Evolutionary conservation across 2,113 vertebrate genomes (phyloP).

Genomic region (Callithrix jacchus): DNA sequence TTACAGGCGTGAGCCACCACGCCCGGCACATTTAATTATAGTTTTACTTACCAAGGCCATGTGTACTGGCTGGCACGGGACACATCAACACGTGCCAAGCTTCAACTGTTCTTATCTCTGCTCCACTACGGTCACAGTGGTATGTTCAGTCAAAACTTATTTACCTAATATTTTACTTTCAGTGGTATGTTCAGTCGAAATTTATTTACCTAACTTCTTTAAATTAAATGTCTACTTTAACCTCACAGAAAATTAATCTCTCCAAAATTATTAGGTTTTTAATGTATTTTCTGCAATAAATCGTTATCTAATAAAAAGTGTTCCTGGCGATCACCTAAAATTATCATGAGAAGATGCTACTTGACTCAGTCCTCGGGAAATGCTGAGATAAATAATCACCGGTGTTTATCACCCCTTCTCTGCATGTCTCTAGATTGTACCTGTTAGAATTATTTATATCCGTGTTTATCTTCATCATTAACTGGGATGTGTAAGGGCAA

Average conservation of each 20-base stretch:
- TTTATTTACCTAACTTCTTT: conserved; percentile 37
- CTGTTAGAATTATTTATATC: conserved; percentile 68
- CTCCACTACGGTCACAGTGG: background rate
- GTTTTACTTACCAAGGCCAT: background rate
- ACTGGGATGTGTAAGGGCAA: conserved; percentile 50
- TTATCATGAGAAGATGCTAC: background rate
- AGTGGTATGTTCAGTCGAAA: background rate
- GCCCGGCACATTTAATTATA: background rate
- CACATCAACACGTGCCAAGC: background rate
- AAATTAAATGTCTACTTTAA: conserved; percentile 58
- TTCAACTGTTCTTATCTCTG: background rate
- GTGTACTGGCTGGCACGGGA: background rate
- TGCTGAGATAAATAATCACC: conserved; percentile 16
- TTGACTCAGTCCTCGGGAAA: conserved; percentile 36
- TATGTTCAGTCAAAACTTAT: background rate
- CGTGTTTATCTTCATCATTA: conserved; percentile 66
- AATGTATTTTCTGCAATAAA: conserved; percentile 47
- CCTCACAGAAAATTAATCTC: conserved; percentile 48
- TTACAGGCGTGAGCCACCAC: too few species aligned
- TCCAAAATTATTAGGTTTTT: conserved; percentile 42
- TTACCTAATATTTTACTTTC: conserved; percentile 12
- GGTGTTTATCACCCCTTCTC: conserved; percentile 36
- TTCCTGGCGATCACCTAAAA: background rate
- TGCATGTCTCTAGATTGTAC: conserved; percentile 11
- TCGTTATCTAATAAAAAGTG: conserved; percentile 59